Evolutionary conservation across 2,113 vertebrate species (phyloP), one percentile per base, ranked within the genome.

Genomic region (Psittacus erithacus): DNA sequence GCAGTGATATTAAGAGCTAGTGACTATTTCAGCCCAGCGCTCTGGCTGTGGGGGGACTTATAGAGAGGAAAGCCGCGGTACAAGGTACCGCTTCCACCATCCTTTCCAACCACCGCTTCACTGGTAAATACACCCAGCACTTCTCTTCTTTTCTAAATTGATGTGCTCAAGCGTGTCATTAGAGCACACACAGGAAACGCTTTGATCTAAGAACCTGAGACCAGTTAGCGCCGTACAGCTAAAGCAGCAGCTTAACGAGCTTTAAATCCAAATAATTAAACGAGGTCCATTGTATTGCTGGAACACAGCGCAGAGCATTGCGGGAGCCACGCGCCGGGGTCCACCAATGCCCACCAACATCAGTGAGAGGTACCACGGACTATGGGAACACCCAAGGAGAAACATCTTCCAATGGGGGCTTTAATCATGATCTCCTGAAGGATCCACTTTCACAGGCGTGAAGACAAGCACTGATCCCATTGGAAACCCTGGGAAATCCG

Each of bases 181-280:
- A 85, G 82, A 79, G 78, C 15, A 24, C 50, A 57, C 6, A 12
- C 33, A 41, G 87, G 57, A 79, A 96, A 68, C 0, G 2, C 93
- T 94, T 88, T 90, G 90, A 95, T 95, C 79, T 90, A 18, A 74
- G 88, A 81, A 65, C 82, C 57, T 46, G 49, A 93, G 68, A 17
- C 33, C 93, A 76, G 52, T 79, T 62, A 55, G 79, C 71, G 93
- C 28, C 46, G 80, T 67, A 73, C 7, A 29, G 43, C 52, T 62
- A 67, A 93, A 94, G 88, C 18, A 86, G 76, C 60, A 74, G 83
- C 86, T 91, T 93, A 95, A 92, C 22, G 46, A 94, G 88, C 86
- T 95, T 94, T 83, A 80, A 90, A 96, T 31, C 59, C 67, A 67
- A 96, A 80, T 82, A 86, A 97, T 95, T 92, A 90, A 67, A 74